Evolutionary conservation across 2,888 invertebrate genomes (phyloP).

Genomic region (Nesidiocoris tenuis): DNA sequence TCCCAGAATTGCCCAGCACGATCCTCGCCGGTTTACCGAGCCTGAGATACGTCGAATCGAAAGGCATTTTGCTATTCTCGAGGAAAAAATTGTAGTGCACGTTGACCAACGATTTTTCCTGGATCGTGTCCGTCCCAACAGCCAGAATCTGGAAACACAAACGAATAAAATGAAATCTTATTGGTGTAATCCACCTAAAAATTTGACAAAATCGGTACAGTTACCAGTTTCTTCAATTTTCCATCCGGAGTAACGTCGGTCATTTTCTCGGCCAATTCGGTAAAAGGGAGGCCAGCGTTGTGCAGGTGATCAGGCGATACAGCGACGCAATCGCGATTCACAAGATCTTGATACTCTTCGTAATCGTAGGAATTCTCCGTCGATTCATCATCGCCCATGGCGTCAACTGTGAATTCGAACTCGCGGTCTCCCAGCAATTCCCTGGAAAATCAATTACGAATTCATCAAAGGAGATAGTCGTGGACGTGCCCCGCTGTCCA

Average conservation of each 20-base stretch:
- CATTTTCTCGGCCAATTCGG: conserved; percentile 35
- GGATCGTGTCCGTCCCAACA: conserved; percentile 18
- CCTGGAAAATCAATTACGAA: not conserved
- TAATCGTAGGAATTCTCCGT: not conserved
- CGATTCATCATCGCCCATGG: not conserved
- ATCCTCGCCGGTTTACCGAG: conserved; percentile 18
- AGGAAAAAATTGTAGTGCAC: conserved; percentile 44
- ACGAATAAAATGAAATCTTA: not conserved
- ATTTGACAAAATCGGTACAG: too few species aligned
- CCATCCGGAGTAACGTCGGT: conserved; percentile 36
- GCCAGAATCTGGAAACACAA: conserved; percentile 5
- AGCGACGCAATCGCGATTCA: not conserved
- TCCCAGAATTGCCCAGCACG: conserved; percentile 19
- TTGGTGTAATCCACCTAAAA: too few species aligned
- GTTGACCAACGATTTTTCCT: conserved; percentile 29
- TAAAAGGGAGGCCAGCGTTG: conserved; percentile 26
- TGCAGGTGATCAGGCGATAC: not conserved
- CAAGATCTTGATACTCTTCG: not conserved
- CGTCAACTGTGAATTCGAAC: not conserved
- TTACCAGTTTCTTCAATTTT: conserved; percentile 42
- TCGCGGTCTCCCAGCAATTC: not conserved
- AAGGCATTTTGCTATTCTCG: conserved; percentile 44
- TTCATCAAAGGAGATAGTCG: too few species aligned
- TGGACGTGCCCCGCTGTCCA: too few species aligned
- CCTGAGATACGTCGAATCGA: conserved; percentile 44